Conservation (phyloP, 2,888 invertebrate species). For the Falcaria lacertinaria region DNA sequence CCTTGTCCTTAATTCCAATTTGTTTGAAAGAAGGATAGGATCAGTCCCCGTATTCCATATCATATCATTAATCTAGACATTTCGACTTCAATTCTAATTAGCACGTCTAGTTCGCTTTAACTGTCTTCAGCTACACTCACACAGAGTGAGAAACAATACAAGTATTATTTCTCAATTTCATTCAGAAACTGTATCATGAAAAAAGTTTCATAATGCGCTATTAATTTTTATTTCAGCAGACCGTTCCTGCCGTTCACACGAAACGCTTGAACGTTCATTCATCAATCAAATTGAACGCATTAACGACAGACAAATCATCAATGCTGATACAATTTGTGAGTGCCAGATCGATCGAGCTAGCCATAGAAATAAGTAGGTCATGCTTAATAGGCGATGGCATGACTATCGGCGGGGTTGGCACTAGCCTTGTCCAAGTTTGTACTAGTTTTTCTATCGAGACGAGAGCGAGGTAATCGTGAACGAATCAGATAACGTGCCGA, state of each 20-base stretch:
- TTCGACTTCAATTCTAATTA: no score
- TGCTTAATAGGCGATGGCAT: slow-evolving; percentile 58
- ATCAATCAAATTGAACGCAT: background rate
- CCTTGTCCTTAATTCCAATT: background rate
- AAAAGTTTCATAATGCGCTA: background rate
- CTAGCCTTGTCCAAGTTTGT: slow-evolving; percentile 63
- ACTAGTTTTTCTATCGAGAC: slow-evolving; percentile 67
- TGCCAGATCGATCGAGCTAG: slow-evolving; percentile 27
- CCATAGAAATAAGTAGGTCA: slow-evolving; percentile 54
- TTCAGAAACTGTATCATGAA: background rate
- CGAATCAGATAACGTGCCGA: slow-evolving; percentile 23
- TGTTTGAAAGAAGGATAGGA: no score
- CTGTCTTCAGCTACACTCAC: no score
- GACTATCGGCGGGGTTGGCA: slow-evolving; percentile 53
- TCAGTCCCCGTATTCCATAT: no score
- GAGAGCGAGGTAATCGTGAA: slow-evolving; percentile 60
- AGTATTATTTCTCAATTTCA: background rate
- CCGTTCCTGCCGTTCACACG: background rate
- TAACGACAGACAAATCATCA: background rate
- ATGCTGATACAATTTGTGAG: slow-evolving; percentile 1
- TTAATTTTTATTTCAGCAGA: background rate
- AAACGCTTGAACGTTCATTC: background rate
- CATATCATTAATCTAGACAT: no score
- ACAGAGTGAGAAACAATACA: no score
- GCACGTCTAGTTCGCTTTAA: no score